Conservation (phyloP, 2,113 vertebrate genomes). For the Misgurnus mizolepis region DNA sequence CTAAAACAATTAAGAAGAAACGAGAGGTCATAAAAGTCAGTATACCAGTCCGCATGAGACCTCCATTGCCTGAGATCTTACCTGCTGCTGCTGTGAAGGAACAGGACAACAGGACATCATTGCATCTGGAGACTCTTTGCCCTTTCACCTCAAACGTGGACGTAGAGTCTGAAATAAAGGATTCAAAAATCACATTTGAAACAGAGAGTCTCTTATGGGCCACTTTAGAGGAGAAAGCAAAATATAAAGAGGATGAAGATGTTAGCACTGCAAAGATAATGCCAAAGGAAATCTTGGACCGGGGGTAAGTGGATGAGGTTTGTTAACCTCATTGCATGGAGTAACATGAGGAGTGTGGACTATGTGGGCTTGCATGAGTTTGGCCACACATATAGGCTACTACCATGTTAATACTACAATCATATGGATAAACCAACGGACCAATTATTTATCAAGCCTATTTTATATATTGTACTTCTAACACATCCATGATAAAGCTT, state of each 20-base stretch:
- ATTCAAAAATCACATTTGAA: slow-evolving; percentile 20
- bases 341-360: slow-evolving; percentile 7
- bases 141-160: slow-evolving; percentile 1
- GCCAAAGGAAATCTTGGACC: background rate
- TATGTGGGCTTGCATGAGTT: slow-evolving; percentile 13
- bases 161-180: background rate
- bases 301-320: slow-evolving; percentile 51
- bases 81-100: background rate
- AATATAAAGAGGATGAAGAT: background rate
- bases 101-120: background rate
- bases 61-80: slow-evolving; percentile 34
- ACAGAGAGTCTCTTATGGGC: slow-evolving; percentile 50
- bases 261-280: slow-evolving; percentile 2
- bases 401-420: background rate
- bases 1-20: slow-evolving; percentile 3
- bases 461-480: too few species aligned
- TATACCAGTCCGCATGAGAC: background rate
- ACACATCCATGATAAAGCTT: too few species aligned
- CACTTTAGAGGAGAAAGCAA: slow-evolving; percentile 46
- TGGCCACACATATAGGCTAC: background rate
- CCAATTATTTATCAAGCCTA: too few species aligned
- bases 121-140: slow-evolving; percentile 16
- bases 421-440: background rate
- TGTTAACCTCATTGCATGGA: slow-evolving; percentile 24
- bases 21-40: background rate